phyloP scores from a whole-genome alignment of 2,113 vertebrate species.

The Erpornis zantholeuca region DNA sequence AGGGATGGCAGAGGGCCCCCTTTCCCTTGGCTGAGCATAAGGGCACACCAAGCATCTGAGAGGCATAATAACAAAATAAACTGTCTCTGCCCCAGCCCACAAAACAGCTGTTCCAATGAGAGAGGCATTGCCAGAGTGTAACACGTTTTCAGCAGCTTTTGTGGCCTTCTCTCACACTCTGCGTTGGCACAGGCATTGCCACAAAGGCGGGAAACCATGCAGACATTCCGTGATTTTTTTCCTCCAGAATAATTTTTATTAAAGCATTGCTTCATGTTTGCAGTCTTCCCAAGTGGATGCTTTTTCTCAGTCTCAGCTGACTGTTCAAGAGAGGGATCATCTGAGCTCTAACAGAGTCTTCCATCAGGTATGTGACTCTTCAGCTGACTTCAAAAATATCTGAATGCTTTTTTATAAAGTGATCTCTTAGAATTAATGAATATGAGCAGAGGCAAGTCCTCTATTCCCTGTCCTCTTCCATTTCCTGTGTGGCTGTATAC shows the following conservation, averaged over 20 bases:
- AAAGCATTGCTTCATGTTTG: neutral
- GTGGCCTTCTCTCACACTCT: neutral
- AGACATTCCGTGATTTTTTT: neutral
- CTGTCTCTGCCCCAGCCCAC: neutral
- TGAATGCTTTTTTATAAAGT: neutral
- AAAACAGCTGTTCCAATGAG: neutral
- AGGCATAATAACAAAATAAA: neutral
- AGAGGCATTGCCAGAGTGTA: neutral
- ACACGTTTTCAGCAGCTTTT: neutral
- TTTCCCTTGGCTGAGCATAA: neutral
- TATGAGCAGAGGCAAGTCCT: neutral
- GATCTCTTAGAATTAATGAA: neutral
- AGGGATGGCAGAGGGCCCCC: neutral
- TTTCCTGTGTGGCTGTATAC: neutral
- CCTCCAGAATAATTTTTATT: neutral
- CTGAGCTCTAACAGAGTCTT: slow-evolving; percentile 76
- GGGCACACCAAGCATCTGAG: neutral
- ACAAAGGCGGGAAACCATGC: neutral
- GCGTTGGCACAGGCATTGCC: neutral
- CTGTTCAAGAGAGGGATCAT: slow-evolving; percentile 67
- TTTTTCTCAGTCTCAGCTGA: slow-evolving; percentile 78
- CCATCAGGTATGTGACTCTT: slow-evolving; percentile 70
- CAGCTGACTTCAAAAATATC: neutral
- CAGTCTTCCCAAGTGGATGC: slow-evolving; percentile 79
- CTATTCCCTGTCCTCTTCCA: neutral